Conservation (phyloP, 2,113 vertebrate genomes). For the Lophius piscatorius region DNA sequence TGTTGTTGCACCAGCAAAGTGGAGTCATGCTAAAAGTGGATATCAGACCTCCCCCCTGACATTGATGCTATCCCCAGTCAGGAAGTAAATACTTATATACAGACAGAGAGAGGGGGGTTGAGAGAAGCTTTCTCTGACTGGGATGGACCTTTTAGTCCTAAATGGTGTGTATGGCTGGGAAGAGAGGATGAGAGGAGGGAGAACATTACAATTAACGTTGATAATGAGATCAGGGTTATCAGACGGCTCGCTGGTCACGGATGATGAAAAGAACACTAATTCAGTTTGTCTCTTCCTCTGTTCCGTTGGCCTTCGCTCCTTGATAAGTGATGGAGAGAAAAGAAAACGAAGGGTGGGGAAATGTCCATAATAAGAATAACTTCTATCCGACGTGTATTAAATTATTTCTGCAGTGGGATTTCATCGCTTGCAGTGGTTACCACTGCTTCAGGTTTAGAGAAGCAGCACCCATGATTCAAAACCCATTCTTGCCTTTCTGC, state of each 20-base stretch:
- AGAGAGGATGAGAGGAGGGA: constrained; percentile 44
- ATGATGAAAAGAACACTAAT: constrained; percentile 81
- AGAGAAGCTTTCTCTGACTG: constrained; percentile 29
- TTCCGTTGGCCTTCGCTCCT: constrained; percentile 47
- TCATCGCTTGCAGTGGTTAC: constrained; percentile 53
- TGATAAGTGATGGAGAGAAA: constrained; percentile 42
- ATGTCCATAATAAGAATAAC: constrained; percentile 65
- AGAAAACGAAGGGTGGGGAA: constrained; percentile 43
- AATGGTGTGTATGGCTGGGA: constrained; percentile 26
- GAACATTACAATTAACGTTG: constrained; percentile 74
- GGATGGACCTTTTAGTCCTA: constrained; percentile 32
- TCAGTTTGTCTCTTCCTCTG: constrained; percentile 77
- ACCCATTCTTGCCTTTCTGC: constrained; percentile 9
- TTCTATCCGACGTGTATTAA: constrained; percentile 62
- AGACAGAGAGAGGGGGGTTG: constrained; percentile 5
- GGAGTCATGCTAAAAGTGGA: constrained; percentile 67
- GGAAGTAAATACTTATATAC: constrained; percentile 66
- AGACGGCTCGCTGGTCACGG: constrained; percentile 73
- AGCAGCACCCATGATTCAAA: constrained; percentile 26
- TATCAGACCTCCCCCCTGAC: constrained; percentile 52
- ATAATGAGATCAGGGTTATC: constrained; percentile 81
- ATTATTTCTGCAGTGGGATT: constrained; percentile 56
- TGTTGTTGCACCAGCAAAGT: constrained; percentile 58
- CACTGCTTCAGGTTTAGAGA: constrained; percentile 45
- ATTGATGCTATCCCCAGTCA: constrained; percentile 62